Evolutionary conservation across 2,888 invertebrate genomes (phyloP), one percentile per base, ranked within the genome.

Genomic region (Pseudeuparius sepicola): DNA sequence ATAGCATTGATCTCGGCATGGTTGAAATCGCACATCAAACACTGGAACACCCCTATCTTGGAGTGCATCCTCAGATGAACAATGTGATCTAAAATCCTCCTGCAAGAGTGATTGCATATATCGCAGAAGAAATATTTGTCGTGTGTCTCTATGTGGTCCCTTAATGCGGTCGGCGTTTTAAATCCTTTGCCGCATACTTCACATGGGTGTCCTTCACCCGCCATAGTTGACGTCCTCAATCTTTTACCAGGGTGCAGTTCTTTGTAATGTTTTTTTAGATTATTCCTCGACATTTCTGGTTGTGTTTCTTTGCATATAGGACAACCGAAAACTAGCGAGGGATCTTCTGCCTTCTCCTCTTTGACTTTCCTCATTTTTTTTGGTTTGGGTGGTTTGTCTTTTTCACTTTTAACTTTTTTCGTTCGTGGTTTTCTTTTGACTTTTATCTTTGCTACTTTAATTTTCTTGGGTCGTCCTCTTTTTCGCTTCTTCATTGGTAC

Each of bases 71-170:
- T 46, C 36, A 56, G 44, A 38, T 63, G 63, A 6, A 59, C 44
- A 2, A 58, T 53, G 40, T 59, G 60, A 32, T 62, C 60, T 4
- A 59, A 34, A 6, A 59, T 49, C 34, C 59, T 59, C 40, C 60
- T 60, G 39, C 60, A 60, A 15, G 51, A 54, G 14, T 50, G 51
- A 27, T 56, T 52, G 42, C 63, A 63, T n/a, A 50, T 46, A 15
- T 57, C 57, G 39, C 63, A 63, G 37, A 53, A 54, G 41, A 55
- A 62, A 27, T 56, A 54, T 33, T 59, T 61, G 38, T 54, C 57
- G 43, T 62, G 62, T 2, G 54, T 60, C 40, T 58, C 59, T 28
- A 58, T 48, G 45, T 62, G 62, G 34, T 61, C 60, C 37, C 54
- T 56, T 16, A 60, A 45, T 16, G 53, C 52, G 31, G 51, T 53